Conservation (phyloP, 1,140 invertebrate genomes). For the Odontomachus brunneus region DNA sequence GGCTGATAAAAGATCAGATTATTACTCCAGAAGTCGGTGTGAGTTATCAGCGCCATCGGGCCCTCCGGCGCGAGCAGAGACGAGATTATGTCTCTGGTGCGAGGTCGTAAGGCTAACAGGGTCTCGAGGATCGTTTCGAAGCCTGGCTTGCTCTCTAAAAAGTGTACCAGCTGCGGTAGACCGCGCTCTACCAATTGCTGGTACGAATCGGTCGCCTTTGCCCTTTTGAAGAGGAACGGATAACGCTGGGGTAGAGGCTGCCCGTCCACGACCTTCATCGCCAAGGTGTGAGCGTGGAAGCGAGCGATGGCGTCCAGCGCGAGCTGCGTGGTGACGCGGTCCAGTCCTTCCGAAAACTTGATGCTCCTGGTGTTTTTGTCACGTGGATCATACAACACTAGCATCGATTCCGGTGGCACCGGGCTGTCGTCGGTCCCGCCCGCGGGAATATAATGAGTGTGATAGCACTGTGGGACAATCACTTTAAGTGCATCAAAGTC, state of each 20-base stretch:
- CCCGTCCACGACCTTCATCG: constrained; percentile 88
- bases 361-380: constrained; percentile 86
- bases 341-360: constrained; percentile 89
- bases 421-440: constrained; percentile 85
- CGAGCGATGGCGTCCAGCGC: constrained; percentile 90
- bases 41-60: constrained; percentile 90
- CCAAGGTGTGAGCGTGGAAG: constrained; percentile 90
- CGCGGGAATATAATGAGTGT: constrained; percentile 87
- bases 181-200: constrained; percentile 91
- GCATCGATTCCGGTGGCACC: constrained; percentile 87
- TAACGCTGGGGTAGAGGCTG: constrained; percentile 88
- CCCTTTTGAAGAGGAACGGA: constrained; percentile 91
- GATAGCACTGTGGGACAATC: constrained; percentile 88
- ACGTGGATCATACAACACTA: constrained; percentile 88
- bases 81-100: constrained; percentile 88
- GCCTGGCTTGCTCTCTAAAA: constrained; percentile 88
- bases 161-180: constrained; percentile 89
- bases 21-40: constrained; percentile 94
- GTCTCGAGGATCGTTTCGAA: constrained; percentile 85
- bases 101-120: constrained; percentile 86
- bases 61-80: constrained; percentile 88
- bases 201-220: constrained; percentile 91
- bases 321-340: constrained; percentile 87
- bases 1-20: constrained; percentile 90
- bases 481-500: constrained; percentile 78